Percentiles rank a stretch among this genome's conserved stretches.
These are phyloP conservation scores for Crypturellus undulatus DNA, from an alignment of 2,113 vertebrate genomes.

Conservation along the genomic window DNA sequence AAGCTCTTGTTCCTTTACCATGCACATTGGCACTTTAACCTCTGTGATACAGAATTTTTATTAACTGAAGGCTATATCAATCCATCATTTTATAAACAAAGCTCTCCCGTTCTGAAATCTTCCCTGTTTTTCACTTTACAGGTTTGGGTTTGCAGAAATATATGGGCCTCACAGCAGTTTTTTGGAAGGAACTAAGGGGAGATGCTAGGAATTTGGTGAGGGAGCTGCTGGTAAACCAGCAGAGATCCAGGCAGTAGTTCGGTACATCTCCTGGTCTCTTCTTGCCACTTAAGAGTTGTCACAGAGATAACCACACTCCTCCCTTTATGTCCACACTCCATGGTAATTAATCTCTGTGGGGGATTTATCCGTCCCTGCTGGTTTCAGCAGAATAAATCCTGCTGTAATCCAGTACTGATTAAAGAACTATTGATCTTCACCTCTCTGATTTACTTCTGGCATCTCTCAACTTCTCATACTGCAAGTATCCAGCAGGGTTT, in stretches of 20 bases:
- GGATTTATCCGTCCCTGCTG: conserved; percentile 44
- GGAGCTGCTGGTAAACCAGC: conserved; percentile 15
- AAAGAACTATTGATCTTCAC: conserved; percentile 71
- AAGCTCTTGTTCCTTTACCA: neutral
- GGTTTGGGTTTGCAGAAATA: neutral
- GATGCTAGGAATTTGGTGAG: conserved; percentile 31
- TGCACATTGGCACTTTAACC: neutral
- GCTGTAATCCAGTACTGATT: conserved; percentile 62
- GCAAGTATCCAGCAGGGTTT: conserved; percentile 34
- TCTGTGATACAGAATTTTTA: neutral
- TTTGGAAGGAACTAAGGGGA: neutral
- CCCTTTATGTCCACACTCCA: conserved; percentile 10
- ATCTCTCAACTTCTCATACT: neutral
- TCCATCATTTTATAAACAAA: neutral
- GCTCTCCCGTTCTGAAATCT: neutral
- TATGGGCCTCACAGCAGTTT: conserved; percentile 6
- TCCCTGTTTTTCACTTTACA: neutral
- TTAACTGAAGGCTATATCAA: neutral
- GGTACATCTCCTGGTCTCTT: neutral
- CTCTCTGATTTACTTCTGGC: conserved; percentile 54
- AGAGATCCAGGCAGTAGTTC: conserved; percentile 21
- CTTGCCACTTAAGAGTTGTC: conserved; percentile 40
- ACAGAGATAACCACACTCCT: conserved; percentile 41
- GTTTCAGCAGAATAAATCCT: conserved; percentile 57
- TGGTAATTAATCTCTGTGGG: conserved; percentile 47